Conservation (phyloP, 2,888 invertebrate genomes). For the Acanthosepion esculentum region DNA sequence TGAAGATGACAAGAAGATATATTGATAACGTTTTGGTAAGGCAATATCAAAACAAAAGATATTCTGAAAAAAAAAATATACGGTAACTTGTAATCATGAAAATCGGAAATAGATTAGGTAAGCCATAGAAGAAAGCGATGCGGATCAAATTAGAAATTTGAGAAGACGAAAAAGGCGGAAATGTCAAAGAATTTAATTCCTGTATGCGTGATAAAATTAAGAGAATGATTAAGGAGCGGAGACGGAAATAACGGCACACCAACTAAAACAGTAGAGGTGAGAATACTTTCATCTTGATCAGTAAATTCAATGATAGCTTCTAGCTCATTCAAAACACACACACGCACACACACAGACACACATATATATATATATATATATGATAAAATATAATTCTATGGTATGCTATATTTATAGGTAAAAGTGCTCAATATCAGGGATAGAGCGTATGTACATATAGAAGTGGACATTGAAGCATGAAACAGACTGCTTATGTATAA, state of each 20-base stretch:
- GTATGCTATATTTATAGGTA: no score
- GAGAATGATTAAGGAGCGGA: background rate
- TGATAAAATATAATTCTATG: no score
- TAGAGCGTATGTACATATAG: no score
- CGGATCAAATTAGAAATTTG: background rate
- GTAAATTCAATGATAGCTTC: no score
- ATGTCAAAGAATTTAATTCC: background rate
- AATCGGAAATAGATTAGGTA: background rate
- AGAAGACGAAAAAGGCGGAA: background rate
- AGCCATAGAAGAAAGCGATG: background rate
- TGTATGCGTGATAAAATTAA: background rate
- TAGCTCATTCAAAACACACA: no score
- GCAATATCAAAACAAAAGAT: background rate
- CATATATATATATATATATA: no score
- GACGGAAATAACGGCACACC: background rate
- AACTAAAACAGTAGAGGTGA: background rate
- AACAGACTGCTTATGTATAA: no score
- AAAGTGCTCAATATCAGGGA: no score
- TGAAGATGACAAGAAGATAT: background rate
- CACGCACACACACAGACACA: no score
- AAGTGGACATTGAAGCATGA: no score
- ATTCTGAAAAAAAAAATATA: background rate
- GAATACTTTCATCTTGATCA: no score
- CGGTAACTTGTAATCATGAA: background rate
- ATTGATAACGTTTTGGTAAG: background rate